Percentiles rank a stretch among this genome's conserved stretches.
phyloP scores from a whole-genome alignment of 2,113 vertebrate genomes.

The Silurus meridionalis region DNA sequence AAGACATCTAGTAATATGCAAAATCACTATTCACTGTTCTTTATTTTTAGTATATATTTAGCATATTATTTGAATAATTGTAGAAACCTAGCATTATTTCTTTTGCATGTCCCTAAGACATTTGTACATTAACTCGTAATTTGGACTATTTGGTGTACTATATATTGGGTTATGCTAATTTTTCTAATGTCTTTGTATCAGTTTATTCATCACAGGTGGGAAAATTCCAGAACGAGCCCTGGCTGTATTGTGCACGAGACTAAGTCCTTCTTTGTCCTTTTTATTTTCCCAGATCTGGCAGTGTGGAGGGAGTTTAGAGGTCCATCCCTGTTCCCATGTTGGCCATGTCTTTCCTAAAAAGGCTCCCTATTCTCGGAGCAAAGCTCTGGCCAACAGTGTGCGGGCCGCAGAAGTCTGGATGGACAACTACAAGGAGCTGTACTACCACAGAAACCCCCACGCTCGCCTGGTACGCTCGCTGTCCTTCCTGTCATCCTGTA shows the following conservation, averaged over 20 bases:
- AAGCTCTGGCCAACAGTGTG: constrained; percentile 94
- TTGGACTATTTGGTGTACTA: not conserved
- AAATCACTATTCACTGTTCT: not conserved
- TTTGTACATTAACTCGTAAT: not conserved
- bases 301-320: constrained; percentile 92
- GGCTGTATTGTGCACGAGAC: not conserved
- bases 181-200: no score
- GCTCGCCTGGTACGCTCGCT: constrained; percentile 84
- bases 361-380: constrained; percentile 91
- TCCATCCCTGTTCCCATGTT: constrained; percentile 95
- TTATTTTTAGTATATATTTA: not conserved
- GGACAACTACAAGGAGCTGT: constrained; percentile 91
- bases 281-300: constrained; percentile 88
- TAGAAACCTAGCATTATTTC: not conserved
- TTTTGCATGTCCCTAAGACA: not conserved
- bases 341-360: constrained; percentile 94
- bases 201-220: not conserved
- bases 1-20: not conserved
- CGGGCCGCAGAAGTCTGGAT: constrained; percentile 97
- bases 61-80: not conserved
- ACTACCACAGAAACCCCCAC: constrained; percentile 90
- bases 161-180: no score
- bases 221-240: not conserved
- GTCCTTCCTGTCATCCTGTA: not conserved
- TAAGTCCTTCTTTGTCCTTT: constrained; percentile 46